These are phyloP conservation scores for Clarias platycephalus DNA, from an alignment of 2,797 vertebrate genomes.

Conservation along the genomic window DNA sequence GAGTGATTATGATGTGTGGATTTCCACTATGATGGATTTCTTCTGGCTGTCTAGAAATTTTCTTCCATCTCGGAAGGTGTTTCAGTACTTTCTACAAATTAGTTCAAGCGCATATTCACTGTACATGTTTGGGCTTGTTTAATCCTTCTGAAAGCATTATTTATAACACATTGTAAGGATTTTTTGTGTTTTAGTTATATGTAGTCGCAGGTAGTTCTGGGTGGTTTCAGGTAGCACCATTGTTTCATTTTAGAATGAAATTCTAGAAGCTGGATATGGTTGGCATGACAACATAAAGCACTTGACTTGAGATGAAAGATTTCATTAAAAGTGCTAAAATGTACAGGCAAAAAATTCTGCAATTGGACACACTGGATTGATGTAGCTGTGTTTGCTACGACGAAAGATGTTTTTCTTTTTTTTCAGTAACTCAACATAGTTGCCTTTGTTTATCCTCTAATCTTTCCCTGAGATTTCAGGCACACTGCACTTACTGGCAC, in stretches of 20 bases:
- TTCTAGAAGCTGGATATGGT: no score
- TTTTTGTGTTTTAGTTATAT: background rate
- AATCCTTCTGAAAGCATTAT: background rate
- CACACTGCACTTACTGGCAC: conserved; percentile 18
- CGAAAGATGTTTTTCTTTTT: background rate
- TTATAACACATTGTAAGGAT: background rate
- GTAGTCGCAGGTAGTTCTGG: no score
- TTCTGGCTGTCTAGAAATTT: background rate
- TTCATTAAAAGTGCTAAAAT: background rate
- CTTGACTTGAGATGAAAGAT: no score
- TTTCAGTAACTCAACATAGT: background rate
- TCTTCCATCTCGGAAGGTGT: background rate
- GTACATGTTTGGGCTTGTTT: background rate
- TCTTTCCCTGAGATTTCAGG: background rate
- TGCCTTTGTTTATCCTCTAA: background rate
- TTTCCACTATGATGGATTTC: background rate
- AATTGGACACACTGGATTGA: background rate
- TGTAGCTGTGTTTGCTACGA: background rate
- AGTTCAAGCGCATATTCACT: background rate
- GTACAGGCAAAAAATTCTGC: background rate
- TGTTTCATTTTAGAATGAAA: no score
- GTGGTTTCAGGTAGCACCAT: no score
- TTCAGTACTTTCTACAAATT: background rate
- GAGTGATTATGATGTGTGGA: background rate
- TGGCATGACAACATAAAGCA: no score